phyloP scores from a whole-genome alignment of 2,113 vertebrate species.

The Polypterus senegalus region DNA sequence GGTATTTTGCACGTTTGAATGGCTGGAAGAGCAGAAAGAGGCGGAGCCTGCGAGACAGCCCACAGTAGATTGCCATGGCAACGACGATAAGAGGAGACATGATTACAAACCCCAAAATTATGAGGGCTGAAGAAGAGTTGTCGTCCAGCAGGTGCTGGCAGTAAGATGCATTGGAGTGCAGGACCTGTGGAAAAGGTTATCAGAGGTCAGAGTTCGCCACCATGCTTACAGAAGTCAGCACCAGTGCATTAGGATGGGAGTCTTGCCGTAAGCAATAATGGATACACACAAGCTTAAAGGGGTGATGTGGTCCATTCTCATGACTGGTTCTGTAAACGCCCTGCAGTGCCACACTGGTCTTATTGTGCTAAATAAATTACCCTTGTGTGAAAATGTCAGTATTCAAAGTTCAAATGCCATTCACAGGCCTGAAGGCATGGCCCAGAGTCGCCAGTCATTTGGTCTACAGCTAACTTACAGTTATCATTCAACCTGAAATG shows the following conservation, averaged over 20 bases:
- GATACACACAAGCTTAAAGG: no score
- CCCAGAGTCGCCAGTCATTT: no score
- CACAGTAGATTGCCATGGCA: constrained; percentile 70
- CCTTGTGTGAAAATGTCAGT: no score
- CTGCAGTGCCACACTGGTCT: no score
- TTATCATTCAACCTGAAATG: no score
- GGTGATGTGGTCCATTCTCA: no score
- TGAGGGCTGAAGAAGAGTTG: constrained; percentile 81
- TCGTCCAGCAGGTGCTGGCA: constrained; percentile 76
- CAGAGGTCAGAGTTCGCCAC: background rate
- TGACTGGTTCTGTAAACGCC: no score
- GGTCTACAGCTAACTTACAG: no score
- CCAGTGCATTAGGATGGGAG: background rate
- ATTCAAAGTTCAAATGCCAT: no score
- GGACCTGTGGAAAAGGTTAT: constrained; percentile 38
- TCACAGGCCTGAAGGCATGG: no score
- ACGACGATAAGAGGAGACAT: constrained; percentile 83
- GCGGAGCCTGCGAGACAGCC: constrained; percentile 57
- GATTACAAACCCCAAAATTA: constrained; percentile 84
- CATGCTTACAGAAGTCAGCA: background rate
- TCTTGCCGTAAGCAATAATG: no score
- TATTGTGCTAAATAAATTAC: no score
- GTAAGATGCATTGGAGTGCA: constrained; percentile 57
- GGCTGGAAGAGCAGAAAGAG: constrained; percentile 61
- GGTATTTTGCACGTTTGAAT: constrained; percentile 44